A percentile compares a stretch with the other conserved stretches of the same genome.
Evolutionary conservation across 2,888 invertebrate species (phyloP).

Genomic region (Drepana falcataria): DNA sequence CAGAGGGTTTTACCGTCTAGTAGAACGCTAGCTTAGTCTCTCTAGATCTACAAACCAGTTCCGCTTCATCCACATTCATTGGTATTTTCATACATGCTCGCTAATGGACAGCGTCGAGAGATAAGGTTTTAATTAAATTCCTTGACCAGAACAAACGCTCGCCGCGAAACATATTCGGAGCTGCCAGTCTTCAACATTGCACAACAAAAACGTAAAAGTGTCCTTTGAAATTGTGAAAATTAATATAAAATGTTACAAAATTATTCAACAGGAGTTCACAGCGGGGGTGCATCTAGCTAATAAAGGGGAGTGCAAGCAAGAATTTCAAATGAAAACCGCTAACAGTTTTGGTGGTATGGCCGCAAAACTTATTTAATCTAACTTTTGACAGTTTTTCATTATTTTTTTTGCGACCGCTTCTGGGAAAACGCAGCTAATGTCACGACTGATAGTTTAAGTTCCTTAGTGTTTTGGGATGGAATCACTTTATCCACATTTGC

Average conservation of each 20-base stretch:
- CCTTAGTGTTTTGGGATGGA: constrained; percentile 38
- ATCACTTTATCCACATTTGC: constrained; percentile 51
- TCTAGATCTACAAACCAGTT: no score
- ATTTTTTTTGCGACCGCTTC: constrained; percentile 28
- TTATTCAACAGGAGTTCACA: constrained; percentile 1
- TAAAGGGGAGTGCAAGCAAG: constrained; percentile 6
- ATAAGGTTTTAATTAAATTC: no score
- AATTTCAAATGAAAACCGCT: constrained; percentile 33
- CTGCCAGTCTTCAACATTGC: background rate
- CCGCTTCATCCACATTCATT: no score
- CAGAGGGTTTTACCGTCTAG: no score
- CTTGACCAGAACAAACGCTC: background rate
- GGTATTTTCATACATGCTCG: no score
- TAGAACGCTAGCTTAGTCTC: no score
- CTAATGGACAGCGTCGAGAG: no score
- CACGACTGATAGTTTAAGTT: constrained; percentile 37
- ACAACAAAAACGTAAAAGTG: background rate
- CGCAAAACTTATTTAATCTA: constrained; percentile 56
- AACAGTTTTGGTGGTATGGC: constrained; percentile 25
- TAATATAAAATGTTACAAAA: constrained; percentile 4
- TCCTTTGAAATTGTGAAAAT: constrained; percentile 4
- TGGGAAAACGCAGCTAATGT: constrained; percentile 23
- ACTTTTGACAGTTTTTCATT: constrained; percentile 45
- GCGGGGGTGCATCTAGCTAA: background rate
- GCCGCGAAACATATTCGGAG: background rate